phyloP scores from a whole-genome alignment of 2,113 vertebrate genomes.

The Myxocyprinus asiaticus region DNA sequence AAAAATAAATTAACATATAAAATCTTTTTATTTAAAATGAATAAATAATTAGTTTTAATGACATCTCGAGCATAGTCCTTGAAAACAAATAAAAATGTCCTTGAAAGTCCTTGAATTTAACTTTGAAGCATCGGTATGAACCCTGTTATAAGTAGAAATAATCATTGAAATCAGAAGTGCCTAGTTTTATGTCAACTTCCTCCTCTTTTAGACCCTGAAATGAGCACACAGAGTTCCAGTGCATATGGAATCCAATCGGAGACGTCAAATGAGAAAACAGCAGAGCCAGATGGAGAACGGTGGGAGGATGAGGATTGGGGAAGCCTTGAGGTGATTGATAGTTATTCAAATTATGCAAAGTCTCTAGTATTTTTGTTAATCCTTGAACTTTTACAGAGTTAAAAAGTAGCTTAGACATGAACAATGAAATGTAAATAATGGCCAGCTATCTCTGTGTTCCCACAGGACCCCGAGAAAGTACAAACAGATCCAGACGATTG shows the following conservation, averaged over 20 bases:
- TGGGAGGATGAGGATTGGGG: constrained; percentile 93
- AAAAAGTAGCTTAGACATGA: not conserved
- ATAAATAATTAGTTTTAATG: too few relatives aligned
- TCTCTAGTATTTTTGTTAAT: not conserved
- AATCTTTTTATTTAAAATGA: too few relatives aligned
- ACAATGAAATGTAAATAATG: too few relatives aligned
- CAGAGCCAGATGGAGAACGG: constrained; percentile 67
- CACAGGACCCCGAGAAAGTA: constrained; percentile 72
- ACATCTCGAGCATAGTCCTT: too few relatives aligned
- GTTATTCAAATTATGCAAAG: not conserved
- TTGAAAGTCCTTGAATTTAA: too few relatives aligned
- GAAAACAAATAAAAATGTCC: too few relatives aligned
- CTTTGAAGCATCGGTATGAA: too few relatives aligned
- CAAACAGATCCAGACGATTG: constrained; percentile 72
- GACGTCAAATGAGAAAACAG: constrained; percentile 61
- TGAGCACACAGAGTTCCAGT: constrained; percentile 55
- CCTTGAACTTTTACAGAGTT: not conserved
- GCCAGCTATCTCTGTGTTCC: not conserved
- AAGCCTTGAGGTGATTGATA: constrained; percentile 80
- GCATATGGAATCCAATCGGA: constrained; percentile 61
- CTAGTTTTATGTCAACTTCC: too few relatives aligned
- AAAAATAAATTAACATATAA: too few relatives aligned
- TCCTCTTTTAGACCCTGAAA: constrained; percentile 50
- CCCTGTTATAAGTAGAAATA: too few relatives aligned
- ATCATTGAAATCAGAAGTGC: too few relatives aligned